These are phyloP conservation scores for Capromys pilorides DNA, from an alignment of 2,797 vertebrate species.

Conservation along the genomic window DNA sequence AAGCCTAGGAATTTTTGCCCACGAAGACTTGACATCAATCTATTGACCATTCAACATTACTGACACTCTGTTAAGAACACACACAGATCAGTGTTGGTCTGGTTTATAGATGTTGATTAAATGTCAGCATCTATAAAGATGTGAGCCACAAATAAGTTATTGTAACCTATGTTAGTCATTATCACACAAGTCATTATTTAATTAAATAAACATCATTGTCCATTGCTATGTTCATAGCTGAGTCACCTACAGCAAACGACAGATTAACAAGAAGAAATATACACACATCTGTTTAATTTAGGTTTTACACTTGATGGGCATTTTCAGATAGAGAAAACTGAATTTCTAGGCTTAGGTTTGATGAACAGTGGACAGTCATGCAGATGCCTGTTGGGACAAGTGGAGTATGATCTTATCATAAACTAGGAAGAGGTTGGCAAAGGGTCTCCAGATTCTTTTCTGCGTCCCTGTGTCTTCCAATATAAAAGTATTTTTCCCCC, in stretches of 20 bases:
- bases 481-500: neutral
- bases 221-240: neutral
- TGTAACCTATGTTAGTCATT: neutral
- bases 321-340: neutral
- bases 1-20: neutral
- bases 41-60: neutral
- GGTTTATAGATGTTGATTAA: constrained; percentile 4
- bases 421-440: neutral
- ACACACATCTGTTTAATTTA: neutral
- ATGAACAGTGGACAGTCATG: neutral
- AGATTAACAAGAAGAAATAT: neutral
- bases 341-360: neutral
- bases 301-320: neutral
- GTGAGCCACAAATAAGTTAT: neutral
- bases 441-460: neutral
- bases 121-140: neutral
- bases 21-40: neutral
- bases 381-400: neutral
- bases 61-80: neutral
- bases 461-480: neutral
- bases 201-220: neutral
- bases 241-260: neutral
- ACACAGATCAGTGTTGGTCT: neutral
- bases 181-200: neutral
- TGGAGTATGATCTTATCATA: too few species aligned